These are phyloP conservation scores for Cartodere bifasciata DNA, from an alignment of 2,888 invertebrate species.

Conservation along the genomic window DNA sequence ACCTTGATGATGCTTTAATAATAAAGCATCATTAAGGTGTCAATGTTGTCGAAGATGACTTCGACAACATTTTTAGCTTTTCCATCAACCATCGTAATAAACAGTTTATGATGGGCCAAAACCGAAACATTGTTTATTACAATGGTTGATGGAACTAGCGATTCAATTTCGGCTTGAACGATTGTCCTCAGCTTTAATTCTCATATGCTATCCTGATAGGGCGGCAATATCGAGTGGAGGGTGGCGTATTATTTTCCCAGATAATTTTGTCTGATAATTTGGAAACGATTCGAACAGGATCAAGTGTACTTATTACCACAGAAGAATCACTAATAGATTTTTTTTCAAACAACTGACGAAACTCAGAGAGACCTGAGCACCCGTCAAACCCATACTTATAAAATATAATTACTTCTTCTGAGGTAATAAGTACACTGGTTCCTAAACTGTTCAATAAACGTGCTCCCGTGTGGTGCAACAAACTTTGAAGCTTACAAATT, in stretches of 20 bases:
- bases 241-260: slow-evolving; percentile 20
- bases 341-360: no score
- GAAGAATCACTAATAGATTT: no score
- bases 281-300: no score
- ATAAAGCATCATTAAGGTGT: slow-evolving; percentile 15
- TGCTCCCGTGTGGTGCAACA: no score
- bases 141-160: slow-evolving; percentile 3
- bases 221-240: slow-evolving; percentile 18
- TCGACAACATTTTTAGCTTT: slow-evolving; percentile 19
- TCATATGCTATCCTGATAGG: slow-evolving; percentile 18
- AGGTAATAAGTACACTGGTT: no score
- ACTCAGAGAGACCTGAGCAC: no score
- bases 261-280: no score
- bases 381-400: no score
- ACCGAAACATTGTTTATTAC: background rate
- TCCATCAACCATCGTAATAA: slow-evolving; percentile 17
- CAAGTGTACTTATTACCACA: no score
- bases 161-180: slow-evolving; percentile 15
- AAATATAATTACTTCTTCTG: no score
- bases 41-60: slow-evolving; percentile 12
- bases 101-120: background rate
- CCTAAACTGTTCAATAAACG: no score
- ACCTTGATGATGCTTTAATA: slow-evolving; percentile 15
- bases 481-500: no score
- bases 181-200: slow-evolving; percentile 16